These are phyloP conservation scores for Polypterus senegalus DNA, from an alignment of 2,113 vertebrate species.

Conservation along the genomic window DNA sequence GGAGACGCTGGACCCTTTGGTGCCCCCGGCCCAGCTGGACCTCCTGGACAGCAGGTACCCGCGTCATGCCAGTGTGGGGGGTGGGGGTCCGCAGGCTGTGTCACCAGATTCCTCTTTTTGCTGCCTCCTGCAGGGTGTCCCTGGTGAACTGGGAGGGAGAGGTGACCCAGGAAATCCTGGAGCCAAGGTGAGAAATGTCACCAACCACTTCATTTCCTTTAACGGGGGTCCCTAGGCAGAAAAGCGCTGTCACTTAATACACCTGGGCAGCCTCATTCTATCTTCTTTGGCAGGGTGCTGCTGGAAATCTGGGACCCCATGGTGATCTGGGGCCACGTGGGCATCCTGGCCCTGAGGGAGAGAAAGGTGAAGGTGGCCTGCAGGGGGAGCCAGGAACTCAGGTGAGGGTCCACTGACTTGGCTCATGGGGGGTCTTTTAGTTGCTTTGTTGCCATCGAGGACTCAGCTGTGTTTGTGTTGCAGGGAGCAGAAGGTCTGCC, in stretches of 20 bases:
- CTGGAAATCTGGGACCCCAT: slow-evolving; percentile 39
- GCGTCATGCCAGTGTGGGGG: neutral
- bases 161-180: slow-evolving; percentile 54
- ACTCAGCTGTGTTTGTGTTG: slow-evolving; percentile 1
- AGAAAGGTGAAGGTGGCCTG: slow-evolving; percentile 49
- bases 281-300: slow-evolving; percentile 34
- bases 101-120: neutral
- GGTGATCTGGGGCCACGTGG: slow-evolving; percentile 48
- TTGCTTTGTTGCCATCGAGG: too few relatives aligned
- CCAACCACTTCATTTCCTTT: too few relatives aligned
- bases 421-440: neutral
- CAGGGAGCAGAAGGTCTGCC: slow-evolving; percentile 55
- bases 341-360: slow-evolving; percentile 40
- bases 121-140: slow-evolving; percentile 40
- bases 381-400: slow-evolving; percentile 46
- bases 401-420: slow-evolving; percentile 29
- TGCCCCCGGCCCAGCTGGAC: slow-evolving; percentile 34
- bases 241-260: too few relatives aligned
- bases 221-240: too few relatives aligned
- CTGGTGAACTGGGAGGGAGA: slow-evolving; percentile 45
- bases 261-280: too few relatives aligned
- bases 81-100: neutral
- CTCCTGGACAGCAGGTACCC: slow-evolving; percentile 41
- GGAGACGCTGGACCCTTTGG: slow-evolving; percentile 48
- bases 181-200: slow-evolving; percentile 38